A percentile compares a stretch with the other conserved stretches of the same genome.
Evolutionary conservation across 2,113 vertebrate species (phyloP).

Genomic region (Hoplias malabaricus): DNA sequence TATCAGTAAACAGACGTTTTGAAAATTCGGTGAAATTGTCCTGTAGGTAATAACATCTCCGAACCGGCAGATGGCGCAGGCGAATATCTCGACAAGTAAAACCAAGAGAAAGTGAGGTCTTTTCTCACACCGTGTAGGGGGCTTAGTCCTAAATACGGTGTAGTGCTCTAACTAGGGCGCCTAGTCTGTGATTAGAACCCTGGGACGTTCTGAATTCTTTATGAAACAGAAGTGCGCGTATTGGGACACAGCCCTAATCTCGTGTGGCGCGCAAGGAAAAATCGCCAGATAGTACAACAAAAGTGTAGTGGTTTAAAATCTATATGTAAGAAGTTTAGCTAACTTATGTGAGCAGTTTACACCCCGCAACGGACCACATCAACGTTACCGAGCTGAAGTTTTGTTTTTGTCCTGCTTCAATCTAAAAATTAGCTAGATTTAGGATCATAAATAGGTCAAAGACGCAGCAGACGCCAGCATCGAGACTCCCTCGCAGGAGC

Average conservation of each 20-base stretch:
- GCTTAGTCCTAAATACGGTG: background rate
- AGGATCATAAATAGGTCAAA: background rate
- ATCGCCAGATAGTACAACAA: background rate
- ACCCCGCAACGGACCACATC: too few relatives aligned
- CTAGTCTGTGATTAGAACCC: background rate
- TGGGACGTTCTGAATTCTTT: background rate
- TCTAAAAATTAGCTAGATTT: background rate
- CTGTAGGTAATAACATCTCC: slow-evolving; percentile 5
- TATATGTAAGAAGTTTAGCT: background rate
- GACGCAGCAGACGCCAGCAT: background rate
- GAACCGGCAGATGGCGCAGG: background rate
- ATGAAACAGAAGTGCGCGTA: background rate
- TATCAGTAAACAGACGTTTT: too few relatives aligned
- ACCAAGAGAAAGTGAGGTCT: background rate
- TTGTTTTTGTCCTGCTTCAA: background rate
- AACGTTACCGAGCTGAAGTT: background rate
- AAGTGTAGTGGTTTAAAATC: background rate
- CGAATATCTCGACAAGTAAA: background rate
- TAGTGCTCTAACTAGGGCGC: background rate
- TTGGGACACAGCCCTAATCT: background rate
- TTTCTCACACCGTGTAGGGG: background rate
- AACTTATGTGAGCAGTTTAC: too few relatives aligned
- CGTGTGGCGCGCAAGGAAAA: background rate
- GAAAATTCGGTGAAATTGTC: too few relatives aligned
- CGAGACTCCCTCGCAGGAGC: too few relatives aligned